Evolutionary conservation across 2,113 vertebrate species (phyloP).

Genomic region (Fregata magnificens): DNA sequence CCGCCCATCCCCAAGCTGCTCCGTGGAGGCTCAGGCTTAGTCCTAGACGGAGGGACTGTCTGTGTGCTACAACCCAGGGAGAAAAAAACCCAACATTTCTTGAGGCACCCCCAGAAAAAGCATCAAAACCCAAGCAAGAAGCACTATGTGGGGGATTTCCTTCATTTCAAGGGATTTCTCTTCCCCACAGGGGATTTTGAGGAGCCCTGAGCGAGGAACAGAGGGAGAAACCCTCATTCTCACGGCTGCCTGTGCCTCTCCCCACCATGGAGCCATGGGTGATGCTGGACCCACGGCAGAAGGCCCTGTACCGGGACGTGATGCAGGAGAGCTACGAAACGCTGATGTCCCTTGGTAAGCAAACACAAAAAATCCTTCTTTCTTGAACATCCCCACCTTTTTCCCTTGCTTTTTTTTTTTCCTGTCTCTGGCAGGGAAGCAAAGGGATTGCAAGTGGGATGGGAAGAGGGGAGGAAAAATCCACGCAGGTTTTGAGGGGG

Average conservation of each 20-base stretch:
- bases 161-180: neutral
- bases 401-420: no score
- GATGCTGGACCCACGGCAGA: neutral
- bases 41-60: neutral
- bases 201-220: neutral
- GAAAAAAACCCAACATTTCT: fast-evolving
- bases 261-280: neutral
- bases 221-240: neutral
- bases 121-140: neutral
- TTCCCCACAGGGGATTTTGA: neutral
- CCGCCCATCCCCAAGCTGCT: neutral
- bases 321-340: slow-evolving; percentile 41
- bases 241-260: fast-evolving
- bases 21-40: no score
- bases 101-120: fast-evolving
- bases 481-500: neutral
- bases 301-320: neutral
- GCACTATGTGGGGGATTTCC: fast-evolving
- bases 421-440: no score
- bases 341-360: slow-evolving; percentile 13
- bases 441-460: neutral
- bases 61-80: fast-evolving
- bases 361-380: neutral
- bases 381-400: no score
- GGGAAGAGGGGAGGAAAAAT: neutral